phyloP scores from a whole-genome alignment of 2,113 vertebrate genomes.

The Monopterus albus region DNA sequence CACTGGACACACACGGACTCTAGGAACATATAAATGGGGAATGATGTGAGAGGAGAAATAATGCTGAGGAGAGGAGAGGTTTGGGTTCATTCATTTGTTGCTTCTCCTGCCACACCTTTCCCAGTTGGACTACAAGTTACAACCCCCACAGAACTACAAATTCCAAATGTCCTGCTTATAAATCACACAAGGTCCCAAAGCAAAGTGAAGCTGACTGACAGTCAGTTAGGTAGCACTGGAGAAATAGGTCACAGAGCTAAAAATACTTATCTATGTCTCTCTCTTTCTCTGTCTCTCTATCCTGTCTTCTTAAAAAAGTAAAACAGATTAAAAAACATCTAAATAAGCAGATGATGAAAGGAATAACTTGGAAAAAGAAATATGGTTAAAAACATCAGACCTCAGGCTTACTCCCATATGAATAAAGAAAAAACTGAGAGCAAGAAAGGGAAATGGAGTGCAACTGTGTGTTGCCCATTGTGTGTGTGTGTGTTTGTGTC shows the following conservation, averaged over 20 bases:
- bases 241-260: slow-evolving; percentile 87
- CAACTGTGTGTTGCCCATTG: slow-evolving; percentile 35
- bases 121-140: slow-evolving; percentile 51
- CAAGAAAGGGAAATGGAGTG: slow-evolving; percentile 44
- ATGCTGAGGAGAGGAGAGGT: slow-evolving; percentile 15
- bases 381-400: slow-evolving; percentile 74
- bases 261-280: slow-evolving; percentile 83
- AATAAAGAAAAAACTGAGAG: slow-evolving; percentile 47
- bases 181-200: slow-evolving; percentile 72
- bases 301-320: slow-evolving; percentile 57
- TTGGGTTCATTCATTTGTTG: background rate
- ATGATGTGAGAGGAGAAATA: slow-evolving; percentile 39
- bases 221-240: slow-evolving; percentile 83
- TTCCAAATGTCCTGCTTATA: slow-evolving; percentile 60
- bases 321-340: slow-evolving; percentile 72
- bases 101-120: slow-evolving; percentile 11
- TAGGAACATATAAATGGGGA: slow-evolving; percentile 53
- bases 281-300: slow-evolving; percentile 65
- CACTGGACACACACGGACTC: slow-evolving; percentile 35
- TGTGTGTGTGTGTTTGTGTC: background rate
- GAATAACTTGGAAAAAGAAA: slow-evolving; percentile 72
- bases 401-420: slow-evolving; percentile 59
- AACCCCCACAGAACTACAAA: slow-evolving; percentile 52
- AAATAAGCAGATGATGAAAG: slow-evolving; percentile 75
- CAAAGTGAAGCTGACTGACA: slow-evolving; percentile 80